Evolutionary conservation across 2,797 vertebrate species (phyloP), one percentile per base, ranked within the genome.

Genomic region (Ibycter americanus): DNA sequence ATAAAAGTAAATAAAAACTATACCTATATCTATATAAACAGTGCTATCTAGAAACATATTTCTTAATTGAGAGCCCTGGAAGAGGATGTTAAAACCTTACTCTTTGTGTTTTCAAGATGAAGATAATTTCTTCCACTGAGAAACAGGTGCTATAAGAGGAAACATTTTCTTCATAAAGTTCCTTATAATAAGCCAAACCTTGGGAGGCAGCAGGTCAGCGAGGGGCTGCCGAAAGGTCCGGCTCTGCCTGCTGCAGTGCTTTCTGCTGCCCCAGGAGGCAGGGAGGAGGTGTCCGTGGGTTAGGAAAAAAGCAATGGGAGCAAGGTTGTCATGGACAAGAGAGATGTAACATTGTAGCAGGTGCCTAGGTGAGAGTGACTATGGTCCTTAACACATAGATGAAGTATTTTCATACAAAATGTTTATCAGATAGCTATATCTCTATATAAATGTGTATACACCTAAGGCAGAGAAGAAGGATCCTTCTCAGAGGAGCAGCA

Each of bases 1-100:
- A 92, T 94, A 95, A 97, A 97, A 96, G 94, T 91, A 95, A 98
- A 98, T 98, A 98, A 98, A 98, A 98, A 62, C 49, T 97, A 95
- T 98, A 97, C 95, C 87, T 97, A 87, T 95, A 96, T 97, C 97
- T 97, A 91, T 98, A 97, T 95, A 95, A 93, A 76, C 81, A 96
- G 63, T 89, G 86, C 89, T 95, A 96, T 84, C 86, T 93, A 95
- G 80, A 74, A 83, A 92, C 32, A 51, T 89, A 92, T 95, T 97
- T 97, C 94, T 98, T 97, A 92, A 67, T 4, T n/a, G 59, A 86
- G 84, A 93, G 56, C 80, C 47, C 54, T 73, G 56, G 56, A 89
- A 85, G 59, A 88, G 19, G 67, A 49, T 23, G n/a, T n/a, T 83
- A 68, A 95, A 88, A 68, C 51, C 74, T 51, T 81, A 31, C 20